A percentile compares a stretch with the other conserved stretches of the same genome.
phyloP scores from a whole-genome alignment of 2,888 invertebrate genomes.

The Aleiodes testaceus region DNA sequence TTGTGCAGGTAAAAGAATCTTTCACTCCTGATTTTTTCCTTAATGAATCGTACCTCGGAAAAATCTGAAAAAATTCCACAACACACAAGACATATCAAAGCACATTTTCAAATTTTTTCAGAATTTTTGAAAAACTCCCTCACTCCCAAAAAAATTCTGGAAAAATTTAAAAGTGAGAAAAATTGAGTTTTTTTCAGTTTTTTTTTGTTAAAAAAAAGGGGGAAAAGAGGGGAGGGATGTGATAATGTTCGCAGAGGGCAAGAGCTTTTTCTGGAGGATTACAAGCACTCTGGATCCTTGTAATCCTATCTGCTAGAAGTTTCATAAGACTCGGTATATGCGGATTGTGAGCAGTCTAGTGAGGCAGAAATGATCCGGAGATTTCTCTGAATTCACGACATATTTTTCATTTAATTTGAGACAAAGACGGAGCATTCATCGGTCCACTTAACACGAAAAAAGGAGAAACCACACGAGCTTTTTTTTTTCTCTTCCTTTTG shows the following conservation, averaged over 20 bases:
- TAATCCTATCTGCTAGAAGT: constrained; percentile 40
- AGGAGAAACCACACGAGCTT: constrained; percentile 22
- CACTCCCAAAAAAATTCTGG: too few species aligned
- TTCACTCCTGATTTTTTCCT: too few species aligned
- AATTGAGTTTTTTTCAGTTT: too few species aligned
- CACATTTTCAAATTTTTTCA: too few species aligned
- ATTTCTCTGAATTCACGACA: neutral
- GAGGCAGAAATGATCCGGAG: constrained; percentile 31
- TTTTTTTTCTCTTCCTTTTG: constrained; percentile 41
- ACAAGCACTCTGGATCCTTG: constrained; percentile 32
- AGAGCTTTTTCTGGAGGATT: constrained; percentile 38
- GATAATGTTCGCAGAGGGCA: constrained; percentile 4
- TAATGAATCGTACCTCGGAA: too few species aligned
- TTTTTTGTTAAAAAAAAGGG: neutral
- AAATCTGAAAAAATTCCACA: too few species aligned
- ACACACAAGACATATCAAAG: too few species aligned
- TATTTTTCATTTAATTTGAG: constrained; percentile 9
- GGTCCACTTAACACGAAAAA: constrained; percentile 20
- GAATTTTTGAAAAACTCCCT: too few species aligned
- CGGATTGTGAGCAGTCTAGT: constrained; percentile 37
- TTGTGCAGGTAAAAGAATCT: constrained; percentile 24
- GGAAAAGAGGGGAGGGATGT: constrained; percentile 2
- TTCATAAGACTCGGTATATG: constrained; percentile 22
- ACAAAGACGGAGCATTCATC: constrained; percentile 4
- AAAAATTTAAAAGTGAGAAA: too few species aligned